Base-by-base conservation (phyloP, 2,113 vertebrate species). In the Marmota flaviventris region DNA sequence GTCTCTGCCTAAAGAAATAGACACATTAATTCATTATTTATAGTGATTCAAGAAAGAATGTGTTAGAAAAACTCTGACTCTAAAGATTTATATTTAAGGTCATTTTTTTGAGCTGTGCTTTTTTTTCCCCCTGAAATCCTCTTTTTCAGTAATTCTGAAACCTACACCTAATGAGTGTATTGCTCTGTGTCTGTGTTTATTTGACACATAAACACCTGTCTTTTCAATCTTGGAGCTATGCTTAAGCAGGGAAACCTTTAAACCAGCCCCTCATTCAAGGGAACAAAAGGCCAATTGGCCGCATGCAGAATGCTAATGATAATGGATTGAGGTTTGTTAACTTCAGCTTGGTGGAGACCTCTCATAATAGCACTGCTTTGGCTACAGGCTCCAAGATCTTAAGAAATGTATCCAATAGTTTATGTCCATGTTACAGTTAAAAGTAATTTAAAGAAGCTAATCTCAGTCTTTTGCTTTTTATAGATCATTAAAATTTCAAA, bases 11-110 rank as follows among this genome's bases (percentile, higher is more conserved):
- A 96, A 98, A 97, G 70, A 98, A 98, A 97, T 5, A 69, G 92
- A 96, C 92, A 97, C 8, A 93, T 97, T 97, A 97, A 96, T 96
- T 97, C 67, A 96, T 92, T 97, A 81, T 98, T 98, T 97, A 96
- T 96, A 81, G 77, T 97, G 58, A 98, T 93, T 95, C 91, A 92
- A 86, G 73, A 76, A 96, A 96, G 97, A 97, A 97, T 95, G 92
- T 90, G 29, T 93, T 96, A 95, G 76, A 85, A 93, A 94, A 98
- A 96, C 58, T 96, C 42, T 77, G 73, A 95, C 39, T 67, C 97
- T 56, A 42, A 93, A 97, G 70, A 65, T 97, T 96, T 98, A 93
- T 75, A 95, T 95, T 98, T 96, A 85, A 85, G 92, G 27, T 86
- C 93, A 81, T 96, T 97, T 91, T n/a, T 72, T 86, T 87, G 78